Evolutionary conservation across 2,797 vertebrate species (phyloP), one percentile per base, ranked within the genome.

Genomic region (Takifugu ocellatus): DNA sequence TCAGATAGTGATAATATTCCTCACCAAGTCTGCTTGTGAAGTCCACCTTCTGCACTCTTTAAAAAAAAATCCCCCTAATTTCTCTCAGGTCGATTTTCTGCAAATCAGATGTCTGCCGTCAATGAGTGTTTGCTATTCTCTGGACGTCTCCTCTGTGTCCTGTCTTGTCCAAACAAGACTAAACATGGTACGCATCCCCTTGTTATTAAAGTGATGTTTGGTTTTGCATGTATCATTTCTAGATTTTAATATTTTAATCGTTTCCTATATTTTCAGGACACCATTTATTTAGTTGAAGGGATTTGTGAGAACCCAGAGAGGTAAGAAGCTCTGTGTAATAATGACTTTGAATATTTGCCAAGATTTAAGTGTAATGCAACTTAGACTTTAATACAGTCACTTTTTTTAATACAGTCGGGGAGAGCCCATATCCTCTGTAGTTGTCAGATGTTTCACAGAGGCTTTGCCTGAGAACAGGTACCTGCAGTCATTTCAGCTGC

Each of bases 381-480:
- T 9, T 21, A 55, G 74, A 10, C 27, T 6, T 44, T n/a, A n/a
- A n/a, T n/a, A n/a, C n/a, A n/a, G 15, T 46, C 3, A 60, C 25
- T 25, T 59, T 10, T 10, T 24, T 57, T 5, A 46, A 44, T 8
- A 3, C 36, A 93, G 92, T 54, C 70, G 69, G 42, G 87, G 90
- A 55, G 85, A 83, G 5, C 81, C 88, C 0, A 49, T 92, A 17
- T 91, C 92, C 6, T 69, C 91, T 51, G 78, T 98, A 52, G 92
- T 94, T 15, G 80, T 98, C 76, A 90, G 93, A 85, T 94, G 94
- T 81, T 92, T 99, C 80, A 98, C 96, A n/a, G 97, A 99, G 90
- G 94, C 96, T 67, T 90, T 99, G 65, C 97, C 97, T 6, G 97
- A 98, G 85, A 98, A 96, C 68, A 95, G 96, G 97, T 97, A 65